These are phyloP conservation scores for Proales similis DNA, from an alignment of 1,140 invertebrate species.

Conservation along the genomic window DNA sequence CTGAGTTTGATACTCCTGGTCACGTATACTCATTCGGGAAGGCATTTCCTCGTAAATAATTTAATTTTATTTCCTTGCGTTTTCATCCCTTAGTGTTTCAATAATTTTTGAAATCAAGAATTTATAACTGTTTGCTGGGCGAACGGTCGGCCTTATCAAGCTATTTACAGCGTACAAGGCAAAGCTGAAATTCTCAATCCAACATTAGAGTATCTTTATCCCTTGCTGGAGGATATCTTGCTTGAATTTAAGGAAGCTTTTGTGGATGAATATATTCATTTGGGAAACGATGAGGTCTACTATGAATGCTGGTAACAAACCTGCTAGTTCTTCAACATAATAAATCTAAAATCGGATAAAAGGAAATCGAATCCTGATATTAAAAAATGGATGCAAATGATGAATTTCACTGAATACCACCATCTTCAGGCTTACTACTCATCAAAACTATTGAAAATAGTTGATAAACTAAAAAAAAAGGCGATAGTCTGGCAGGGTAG, in stretches of 20 bases:
- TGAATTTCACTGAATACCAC: constrained; percentile 50
- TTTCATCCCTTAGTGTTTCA: constrained; percentile 39
- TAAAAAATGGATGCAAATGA: constrained; percentile 61
- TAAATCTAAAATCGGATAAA: constrained; percentile 47
- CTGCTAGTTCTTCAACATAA: constrained; percentile 5
- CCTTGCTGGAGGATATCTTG: constrained; percentile 47
- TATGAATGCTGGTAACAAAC: constrained; percentile 74
- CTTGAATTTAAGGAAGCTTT: constrained; percentile 46
- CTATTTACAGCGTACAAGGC: constrained; percentile 38
- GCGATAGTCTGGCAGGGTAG: constrained; percentile 36
- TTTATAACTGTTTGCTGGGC: constrained; percentile 40
- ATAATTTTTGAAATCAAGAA: constrained; percentile 43
- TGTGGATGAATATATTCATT: constrained; percentile 50
- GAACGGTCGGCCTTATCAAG: constrained; percentile 38
- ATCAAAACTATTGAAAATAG: constrained; percentile 34
- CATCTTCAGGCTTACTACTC: constrained; percentile 56
- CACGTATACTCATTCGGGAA: constrained; percentile 37
- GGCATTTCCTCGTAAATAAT: constrained; percentile 16
- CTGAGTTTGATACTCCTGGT: constrained; percentile 89
- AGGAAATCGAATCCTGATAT: constrained; percentile 70
- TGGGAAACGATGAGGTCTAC: constrained; percentile 81
- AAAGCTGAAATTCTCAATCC: constrained; percentile 43
- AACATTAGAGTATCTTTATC: constrained; percentile 43
- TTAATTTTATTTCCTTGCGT: background rate
- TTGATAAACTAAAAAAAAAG: constrained; percentile 13